Evolutionary conservation across 2,113 vertebrate genomes (phyloP).

Genomic region (Thermophis baileyi): DNA sequence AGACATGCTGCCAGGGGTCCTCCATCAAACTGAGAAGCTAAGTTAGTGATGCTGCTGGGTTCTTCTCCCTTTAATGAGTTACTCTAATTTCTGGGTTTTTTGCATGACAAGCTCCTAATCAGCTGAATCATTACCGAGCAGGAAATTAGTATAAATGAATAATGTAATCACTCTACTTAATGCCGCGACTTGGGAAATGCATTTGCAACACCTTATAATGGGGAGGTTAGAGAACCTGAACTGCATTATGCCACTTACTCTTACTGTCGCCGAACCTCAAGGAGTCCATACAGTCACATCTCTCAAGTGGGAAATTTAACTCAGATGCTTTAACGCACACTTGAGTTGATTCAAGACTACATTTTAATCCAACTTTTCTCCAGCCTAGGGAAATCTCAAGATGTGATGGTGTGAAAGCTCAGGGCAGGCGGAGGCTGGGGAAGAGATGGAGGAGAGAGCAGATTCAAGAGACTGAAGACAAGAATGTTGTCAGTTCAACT

Average conservation of each 20-base stretch:
- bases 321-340: conserved; percentile 1
- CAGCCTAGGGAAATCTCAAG: not conserved
- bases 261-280: not conserved
- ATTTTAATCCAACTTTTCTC: conserved; percentile 41
- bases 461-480: not conserved
- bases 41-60: not conserved
- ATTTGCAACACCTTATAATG: not conserved
- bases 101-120: not conserved
- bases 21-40: fast-evolving
- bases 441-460: not conserved
- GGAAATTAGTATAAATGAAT: conserved; percentile 25
- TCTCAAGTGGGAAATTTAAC: not conserved
- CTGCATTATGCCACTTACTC: not conserved
- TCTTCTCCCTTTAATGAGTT: not conserved
- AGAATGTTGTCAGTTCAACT: not conserved
- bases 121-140: not conserved
- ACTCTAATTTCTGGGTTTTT: conserved; percentile 7
- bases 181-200: not conserved
- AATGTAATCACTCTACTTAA: conserved; percentile 21
- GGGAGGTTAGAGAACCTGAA: not conserved
- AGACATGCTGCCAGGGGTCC: not conserved
- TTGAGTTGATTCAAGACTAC: not conserved
- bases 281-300: not conserved
- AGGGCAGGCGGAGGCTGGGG: not conserved
- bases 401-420: not conserved